Base-by-base conservation (phyloP, 2,113 vertebrate species). In the Pachycephala philippinensis region DNA sequence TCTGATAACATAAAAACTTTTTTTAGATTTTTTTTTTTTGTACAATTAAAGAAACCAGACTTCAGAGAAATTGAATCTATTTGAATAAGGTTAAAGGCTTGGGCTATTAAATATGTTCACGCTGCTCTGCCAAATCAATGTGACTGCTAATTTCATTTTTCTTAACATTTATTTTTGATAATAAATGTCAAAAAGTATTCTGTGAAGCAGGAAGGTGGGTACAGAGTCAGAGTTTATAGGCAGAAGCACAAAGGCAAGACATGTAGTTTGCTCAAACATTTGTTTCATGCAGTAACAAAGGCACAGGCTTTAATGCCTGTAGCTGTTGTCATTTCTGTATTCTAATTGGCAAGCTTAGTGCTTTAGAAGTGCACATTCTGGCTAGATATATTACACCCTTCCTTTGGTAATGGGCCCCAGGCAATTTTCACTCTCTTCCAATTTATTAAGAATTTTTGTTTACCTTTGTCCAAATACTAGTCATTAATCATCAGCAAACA, bases 121-220 rank as follows among this genome's bases (percentile, higher is more conserved):
- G 66, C 78, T 97, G 70, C 78, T 96, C 97, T 96, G 76, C 89
- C n/a, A 26, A 96, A 96, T 97, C 84, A 92, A 94, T 95, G 90
- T 14, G 22, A 66, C 57, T 95, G 59, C 69, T 93, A 79, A 64
- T 94, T 97, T 91, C 22, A 92, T 95, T 97, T 97, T 75, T 92
- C 91, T 96, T 86, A 89, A 65, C 52, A 90, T 96, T 96, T 95
- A 94, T 95, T 97, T 61, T 94, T 97, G 95, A 95, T 93, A 97
- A 91, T 92, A 95, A 97, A 96, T 91, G 74, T 96, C 87, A 96
- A 91, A 94, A 92, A 96, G 91, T 77, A 80, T 27, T 91, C 57
- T 56, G 31, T 56, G 89, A 91, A 87, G 93, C 68, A 93, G 78
- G 76, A 91, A 90, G 78, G 57, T 84, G n/a, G 95, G 72, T 57